A percentile compares a stretch with the other conserved stretches of the same genome.
Conservation (phyloP, 2,888 invertebrate species). For the Copidosoma aretas region DNA sequence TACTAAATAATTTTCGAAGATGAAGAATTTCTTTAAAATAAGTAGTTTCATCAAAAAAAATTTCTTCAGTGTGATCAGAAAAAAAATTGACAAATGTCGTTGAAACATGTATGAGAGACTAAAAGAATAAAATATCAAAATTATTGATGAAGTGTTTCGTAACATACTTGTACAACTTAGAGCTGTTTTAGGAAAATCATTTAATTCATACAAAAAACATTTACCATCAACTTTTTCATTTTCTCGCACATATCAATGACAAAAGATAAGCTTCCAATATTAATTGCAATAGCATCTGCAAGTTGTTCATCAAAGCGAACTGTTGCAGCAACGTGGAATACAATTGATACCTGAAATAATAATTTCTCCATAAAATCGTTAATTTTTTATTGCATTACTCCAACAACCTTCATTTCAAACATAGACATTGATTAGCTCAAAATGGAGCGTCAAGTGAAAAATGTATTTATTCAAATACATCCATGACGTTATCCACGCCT, state of each 20-base stretch:
- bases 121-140: slow-evolving; percentile 27
- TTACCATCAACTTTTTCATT: slow-evolving; percentile 71
- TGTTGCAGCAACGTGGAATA: slow-evolving; percentile 80
- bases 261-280: slow-evolving; percentile 71
- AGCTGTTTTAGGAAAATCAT: no score
- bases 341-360: slow-evolving; percentile 60
- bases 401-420: no score
- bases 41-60: slow-evolving; percentile 69
- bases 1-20: slow-evolving; percentile 64
- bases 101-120: slow-evolving; percentile 61
- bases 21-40: slow-evolving; percentile 64
- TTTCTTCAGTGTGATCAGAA: slow-evolving; percentile 69
- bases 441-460: no score
- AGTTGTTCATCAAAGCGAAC: slow-evolving; percentile 77
- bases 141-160: not conserved
- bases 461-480: not conserved
- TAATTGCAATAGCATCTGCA: slow-evolving; percentile 71
- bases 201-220: no score
- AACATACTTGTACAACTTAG: no score
- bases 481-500: no score
- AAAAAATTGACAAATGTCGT: slow-evolving; percentile 63
- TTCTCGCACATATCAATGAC: slow-evolving; percentile 70
- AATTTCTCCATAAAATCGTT: not conserved
- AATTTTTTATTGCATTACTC: not conserved
- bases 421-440: no score